phyloP scores from a whole-genome alignment of 2,888 invertebrate species.

The Diloba caeruleocephala region DNA sequence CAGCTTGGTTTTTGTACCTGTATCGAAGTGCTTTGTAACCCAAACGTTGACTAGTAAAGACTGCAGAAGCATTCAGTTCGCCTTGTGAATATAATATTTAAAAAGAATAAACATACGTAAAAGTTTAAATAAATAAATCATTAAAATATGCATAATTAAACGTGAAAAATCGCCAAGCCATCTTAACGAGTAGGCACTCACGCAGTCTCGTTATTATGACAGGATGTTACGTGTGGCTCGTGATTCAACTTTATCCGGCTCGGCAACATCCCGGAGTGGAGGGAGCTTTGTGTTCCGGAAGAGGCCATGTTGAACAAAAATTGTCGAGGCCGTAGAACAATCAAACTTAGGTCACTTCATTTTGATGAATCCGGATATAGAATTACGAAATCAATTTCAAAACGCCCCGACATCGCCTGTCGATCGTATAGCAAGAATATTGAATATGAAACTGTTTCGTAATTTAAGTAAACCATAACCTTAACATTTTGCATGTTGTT shows the following conservation, averaged over 20 bases:
- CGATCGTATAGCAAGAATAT: constrained; percentile 12
- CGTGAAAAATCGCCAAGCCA: constrained; percentile 6
- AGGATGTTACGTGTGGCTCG: constrained; percentile 69
- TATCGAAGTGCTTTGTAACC: too few relatives aligned
- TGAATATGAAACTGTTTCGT: constrained; percentile 10
- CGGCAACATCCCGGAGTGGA: constrained; percentile 60
- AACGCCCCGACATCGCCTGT: constrained; percentile 9
- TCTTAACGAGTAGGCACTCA: constrained; percentile 36
- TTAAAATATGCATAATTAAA: background rate
- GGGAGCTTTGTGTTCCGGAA: constrained; percentile 69
- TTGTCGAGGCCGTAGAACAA: constrained; percentile 56
- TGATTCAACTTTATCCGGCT: constrained; percentile 69
- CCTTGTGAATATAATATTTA: too few relatives aligned
- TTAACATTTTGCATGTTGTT: constrained; percentile 25
- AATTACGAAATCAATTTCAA: constrained; percentile 55
- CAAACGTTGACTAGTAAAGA: too few relatives aligned
- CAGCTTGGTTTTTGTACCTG: too few relatives aligned
- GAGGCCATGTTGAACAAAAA: constrained; percentile 66
- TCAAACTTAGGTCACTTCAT: constrained; percentile 66
- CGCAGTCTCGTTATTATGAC: constrained; percentile 48
- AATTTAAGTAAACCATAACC: constrained; percentile 27
- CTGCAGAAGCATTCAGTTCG: too few relatives aligned
- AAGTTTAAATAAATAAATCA: too few relatives aligned
- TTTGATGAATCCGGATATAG: constrained; percentile 51
- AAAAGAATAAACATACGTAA: too few relatives aligned